A percentile compares a stretch with the other conserved stretches of the same genome.
phyloP scores from a whole-genome alignment of 2,113 vertebrate genomes.

The Ursus arctos region DNA sequence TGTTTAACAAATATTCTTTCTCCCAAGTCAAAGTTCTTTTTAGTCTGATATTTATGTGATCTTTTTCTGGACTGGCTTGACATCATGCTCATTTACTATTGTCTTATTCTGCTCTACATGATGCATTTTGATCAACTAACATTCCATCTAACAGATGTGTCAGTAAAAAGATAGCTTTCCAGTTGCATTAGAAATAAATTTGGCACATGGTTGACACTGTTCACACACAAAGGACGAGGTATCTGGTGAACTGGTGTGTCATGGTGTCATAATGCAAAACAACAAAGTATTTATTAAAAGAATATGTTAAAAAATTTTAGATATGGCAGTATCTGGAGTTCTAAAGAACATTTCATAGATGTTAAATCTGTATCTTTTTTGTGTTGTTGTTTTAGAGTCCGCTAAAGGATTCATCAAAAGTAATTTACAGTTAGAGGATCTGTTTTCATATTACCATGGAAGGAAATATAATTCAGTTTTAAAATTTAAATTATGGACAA shows the following conservation, averaged over 20 bases:
- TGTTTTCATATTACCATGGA: not conserved
- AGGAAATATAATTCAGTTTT: constrained; percentile 27
- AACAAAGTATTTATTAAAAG: not conserved
- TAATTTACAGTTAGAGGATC: not conserved
- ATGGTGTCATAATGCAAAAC: not conserved
- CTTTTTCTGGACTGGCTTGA: not conserved
- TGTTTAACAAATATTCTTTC: not conserved
- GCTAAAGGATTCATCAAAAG: not conserved
- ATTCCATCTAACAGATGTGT: not conserved
- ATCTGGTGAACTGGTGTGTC: not conserved
- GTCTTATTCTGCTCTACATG: not conserved
- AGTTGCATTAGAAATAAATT: not conserved
- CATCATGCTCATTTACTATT: not conserved
- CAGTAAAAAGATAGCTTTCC: not conserved
- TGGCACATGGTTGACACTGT: not conserved
- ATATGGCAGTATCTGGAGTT: not conserved
- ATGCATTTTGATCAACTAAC: not conserved
- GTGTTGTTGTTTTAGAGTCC: not conserved
- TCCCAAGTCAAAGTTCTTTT: not conserved
- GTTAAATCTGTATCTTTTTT: not conserved
- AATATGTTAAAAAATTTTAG: not conserved
- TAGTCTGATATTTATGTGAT: not conserved
- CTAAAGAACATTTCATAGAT: not conserved
- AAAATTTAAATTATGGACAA: constrained; percentile 11
- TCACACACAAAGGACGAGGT: not conserved